These are phyloP conservation scores for Siniperca scherzeri DNA, from an alignment of 2,797 vertebrate genomes.

Conservation along the genomic window DNA sequence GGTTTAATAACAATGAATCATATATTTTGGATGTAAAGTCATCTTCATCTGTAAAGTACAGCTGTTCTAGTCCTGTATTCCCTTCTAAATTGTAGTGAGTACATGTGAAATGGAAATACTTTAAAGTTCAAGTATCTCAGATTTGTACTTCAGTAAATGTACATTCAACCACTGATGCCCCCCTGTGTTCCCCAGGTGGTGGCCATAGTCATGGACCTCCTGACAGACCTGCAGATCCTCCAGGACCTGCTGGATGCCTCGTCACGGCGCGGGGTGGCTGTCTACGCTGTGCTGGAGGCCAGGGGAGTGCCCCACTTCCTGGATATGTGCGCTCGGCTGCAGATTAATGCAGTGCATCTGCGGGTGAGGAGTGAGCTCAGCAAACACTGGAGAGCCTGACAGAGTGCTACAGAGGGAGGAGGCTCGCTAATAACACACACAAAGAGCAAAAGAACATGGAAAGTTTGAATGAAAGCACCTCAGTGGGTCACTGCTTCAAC, in stretches of 20 bases:
- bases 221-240: constrained; percentile 95
- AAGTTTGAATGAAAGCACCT: not conserved
- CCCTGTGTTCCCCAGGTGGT: constrained; percentile 85
- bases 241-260: constrained; percentile 94
- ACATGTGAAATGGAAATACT: too few species aligned
- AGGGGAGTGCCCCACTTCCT: constrained; percentile 89
- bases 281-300: constrained; percentile 93
- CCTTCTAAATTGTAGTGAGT: not conserved
- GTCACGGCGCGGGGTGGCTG: constrained; percentile 89
- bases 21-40: not conserved
- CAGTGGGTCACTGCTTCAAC: constrained; percentile 4
- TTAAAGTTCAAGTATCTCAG: not conserved
- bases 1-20: not conserved
- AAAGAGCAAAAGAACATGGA: not conserved
- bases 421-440: not conserved
- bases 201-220: constrained; percentile 96
- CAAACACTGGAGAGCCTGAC: constrained; percentile 14
- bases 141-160: not conserved
- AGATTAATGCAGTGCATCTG: constrained; percentile 89
- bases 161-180: not conserved
- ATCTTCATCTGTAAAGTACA: not conserved
- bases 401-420: constrained; percentile 6
- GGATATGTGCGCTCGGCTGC: constrained; percentile 93
- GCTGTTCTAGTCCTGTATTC: not conserved
- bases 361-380: constrained; percentile 85